A percentile compares a stretch with the other conserved stretches of the same genome.
Evolutionary conservation across 2,888 invertebrate genomes (phyloP).

Genomic region (Zonitis immaculata): DNA sequence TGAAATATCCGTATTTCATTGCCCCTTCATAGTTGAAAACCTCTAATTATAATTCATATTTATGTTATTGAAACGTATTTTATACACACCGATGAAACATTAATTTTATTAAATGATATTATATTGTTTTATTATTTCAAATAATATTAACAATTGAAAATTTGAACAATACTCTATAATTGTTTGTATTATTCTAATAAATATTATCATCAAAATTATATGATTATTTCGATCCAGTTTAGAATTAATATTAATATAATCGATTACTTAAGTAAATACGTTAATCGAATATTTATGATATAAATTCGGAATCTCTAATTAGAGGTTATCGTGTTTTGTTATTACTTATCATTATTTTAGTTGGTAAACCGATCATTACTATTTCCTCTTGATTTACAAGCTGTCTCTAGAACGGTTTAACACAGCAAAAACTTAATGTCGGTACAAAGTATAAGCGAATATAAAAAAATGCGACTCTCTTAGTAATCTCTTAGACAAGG

Average conservation of each 20-base stretch:
- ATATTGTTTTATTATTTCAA: slow-evolving; percentile 2
- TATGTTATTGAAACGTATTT: slow-evolving; percentile 11
- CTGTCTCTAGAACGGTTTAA: too few relatives aligned
- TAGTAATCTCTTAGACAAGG: too few relatives aligned
- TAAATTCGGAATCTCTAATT: background rate
- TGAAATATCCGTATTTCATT: slow-evolving; percentile 13
- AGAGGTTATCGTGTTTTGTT: background rate
- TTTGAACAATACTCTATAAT: too few relatives aligned
- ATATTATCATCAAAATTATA: too few relatives aligned
- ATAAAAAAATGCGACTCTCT: too few relatives aligned
- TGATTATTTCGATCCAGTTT: too few relatives aligned
- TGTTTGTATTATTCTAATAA: too few relatives aligned
- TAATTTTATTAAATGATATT: slow-evolving; percentile 10
- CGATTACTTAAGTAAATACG: slow-evolving; percentile 8
- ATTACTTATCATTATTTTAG: too few relatives aligned
- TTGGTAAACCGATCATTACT: too few relatives aligned
- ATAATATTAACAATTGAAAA: slow-evolving; percentile 9
- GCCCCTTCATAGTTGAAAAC: slow-evolving; percentile 7
- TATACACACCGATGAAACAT: slow-evolving; percentile 5
- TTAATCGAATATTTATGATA: background rate
- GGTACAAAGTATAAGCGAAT: too few relatives aligned
- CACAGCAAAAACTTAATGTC: too few relatives aligned
- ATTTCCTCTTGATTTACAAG: too few relatives aligned
- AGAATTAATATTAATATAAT: background rate
- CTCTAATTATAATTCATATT: slow-evolving; percentile 15